These are phyloP conservation scores for Dasyprocta punctata DNA, from an alignment of 2,113 vertebrate species.

Conservation along the genomic window DNA sequence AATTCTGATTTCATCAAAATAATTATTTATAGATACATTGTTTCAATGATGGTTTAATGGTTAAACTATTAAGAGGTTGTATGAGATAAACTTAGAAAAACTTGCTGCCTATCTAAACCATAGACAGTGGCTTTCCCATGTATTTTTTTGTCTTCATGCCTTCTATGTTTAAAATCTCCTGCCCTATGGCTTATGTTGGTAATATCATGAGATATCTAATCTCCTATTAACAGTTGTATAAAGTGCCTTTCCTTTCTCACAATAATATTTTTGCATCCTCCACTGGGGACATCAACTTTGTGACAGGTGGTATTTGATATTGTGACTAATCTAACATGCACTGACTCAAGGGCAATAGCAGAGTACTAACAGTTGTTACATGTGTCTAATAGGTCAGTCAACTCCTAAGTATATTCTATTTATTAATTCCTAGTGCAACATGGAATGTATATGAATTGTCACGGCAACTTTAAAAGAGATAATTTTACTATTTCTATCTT, in stretches of 20 bases:
- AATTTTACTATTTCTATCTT: not conserved
- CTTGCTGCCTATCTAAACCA: not conserved
- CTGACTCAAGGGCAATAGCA: not conserved
- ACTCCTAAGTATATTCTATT: not conserved
- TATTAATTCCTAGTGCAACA: not conserved
- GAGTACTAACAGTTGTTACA: not conserved
- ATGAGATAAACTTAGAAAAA: conserved; percentile 13
- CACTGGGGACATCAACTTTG: not conserved
- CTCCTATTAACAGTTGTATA: not conserved
- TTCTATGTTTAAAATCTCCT: not conserved
- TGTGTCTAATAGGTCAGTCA: not conserved
- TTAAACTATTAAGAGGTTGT: not conserved
- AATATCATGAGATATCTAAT: not conserved
- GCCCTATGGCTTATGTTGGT: not conserved
- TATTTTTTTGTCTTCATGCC: not conserved
- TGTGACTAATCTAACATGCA: not conserved
- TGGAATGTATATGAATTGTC: not conserved
- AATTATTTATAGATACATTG: not conserved
- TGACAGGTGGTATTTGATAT: conserved; percentile 5
- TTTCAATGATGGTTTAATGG: not conserved
- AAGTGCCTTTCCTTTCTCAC: not conserved
- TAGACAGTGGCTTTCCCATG: not conserved
- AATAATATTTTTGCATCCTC: not conserved
- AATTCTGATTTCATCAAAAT: not conserved
- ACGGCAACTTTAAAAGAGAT: not conserved